Evolutionary conservation across 2,113 vertebrate genomes (phyloP).

Genomic region (Rhea americana): DNA sequence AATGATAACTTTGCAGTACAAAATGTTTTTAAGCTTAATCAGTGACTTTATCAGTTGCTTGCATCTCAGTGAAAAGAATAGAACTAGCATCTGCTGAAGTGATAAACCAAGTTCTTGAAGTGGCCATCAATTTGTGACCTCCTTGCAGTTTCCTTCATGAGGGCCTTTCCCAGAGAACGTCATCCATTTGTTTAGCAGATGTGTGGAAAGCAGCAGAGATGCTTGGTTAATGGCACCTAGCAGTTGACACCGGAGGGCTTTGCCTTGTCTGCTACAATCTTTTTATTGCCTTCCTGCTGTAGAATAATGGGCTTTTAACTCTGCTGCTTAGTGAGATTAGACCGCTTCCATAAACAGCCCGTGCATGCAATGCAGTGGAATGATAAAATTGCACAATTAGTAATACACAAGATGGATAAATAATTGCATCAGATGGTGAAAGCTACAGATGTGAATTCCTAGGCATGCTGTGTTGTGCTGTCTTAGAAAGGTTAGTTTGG

Average conservation of each 20-base stretch:
- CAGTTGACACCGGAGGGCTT: neutral
- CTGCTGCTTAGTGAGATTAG: neutral
- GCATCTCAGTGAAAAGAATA: neutral
- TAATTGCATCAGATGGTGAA: neutral
- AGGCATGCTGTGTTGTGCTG: neutral
- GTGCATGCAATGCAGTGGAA: neutral
- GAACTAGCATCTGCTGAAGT: constrained; percentile 19
- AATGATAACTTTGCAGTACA: neutral
- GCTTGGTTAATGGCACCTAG: neutral
- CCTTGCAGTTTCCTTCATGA: neutral
- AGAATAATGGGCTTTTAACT: constrained; percentile 31
- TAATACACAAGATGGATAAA: neutral
- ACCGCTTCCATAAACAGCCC: neutral
- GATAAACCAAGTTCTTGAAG: neutral
- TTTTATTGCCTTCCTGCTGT: constrained; percentile 42
- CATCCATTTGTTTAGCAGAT: neutral
- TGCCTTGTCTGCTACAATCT: neutral
- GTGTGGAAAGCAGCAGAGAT: neutral
- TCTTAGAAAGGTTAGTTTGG: neutral
- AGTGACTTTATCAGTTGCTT: neutral
- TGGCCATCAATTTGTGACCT: neutral
- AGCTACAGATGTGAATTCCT: neutral
- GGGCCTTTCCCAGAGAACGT: accelerated
- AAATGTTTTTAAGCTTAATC: constrained; percentile 1
- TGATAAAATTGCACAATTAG: neutral